A percentile compares a stretch with the other conserved stretches of the same genome.
Evolutionary conservation across 2,797 vertebrate genomes (phyloP).

Genomic region (Dromococcyx pavoninus): DNA sequence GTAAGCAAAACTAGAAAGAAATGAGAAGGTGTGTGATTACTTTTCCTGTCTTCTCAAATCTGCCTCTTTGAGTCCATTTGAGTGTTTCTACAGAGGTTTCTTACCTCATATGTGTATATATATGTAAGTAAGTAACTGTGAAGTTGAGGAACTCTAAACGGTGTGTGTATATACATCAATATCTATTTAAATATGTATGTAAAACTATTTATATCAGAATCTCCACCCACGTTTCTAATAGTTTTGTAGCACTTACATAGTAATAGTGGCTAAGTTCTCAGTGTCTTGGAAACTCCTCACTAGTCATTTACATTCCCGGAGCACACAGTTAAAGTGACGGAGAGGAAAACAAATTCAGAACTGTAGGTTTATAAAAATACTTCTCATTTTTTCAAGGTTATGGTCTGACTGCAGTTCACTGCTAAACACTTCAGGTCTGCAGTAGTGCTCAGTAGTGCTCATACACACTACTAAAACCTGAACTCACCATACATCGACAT

Average conservation of each 20-base stretch:
- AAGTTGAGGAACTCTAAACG: background rate
- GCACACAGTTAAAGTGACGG: no score
- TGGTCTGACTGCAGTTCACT: background rate
- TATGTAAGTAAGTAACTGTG: background rate
- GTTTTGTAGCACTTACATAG: no score
- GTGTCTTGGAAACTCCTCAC: no score
- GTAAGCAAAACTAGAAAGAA: background rate
- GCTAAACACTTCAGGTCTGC: background rate
- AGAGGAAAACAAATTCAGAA: background rate
- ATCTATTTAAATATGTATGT: background rate
- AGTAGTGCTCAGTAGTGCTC: background rate
- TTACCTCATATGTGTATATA: background rate
- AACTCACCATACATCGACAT: background rate
- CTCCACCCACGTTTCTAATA: background rate
- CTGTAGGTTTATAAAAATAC: background rate
- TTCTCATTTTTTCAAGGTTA: background rate
- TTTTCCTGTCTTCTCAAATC: background rate
- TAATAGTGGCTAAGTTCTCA: no score
- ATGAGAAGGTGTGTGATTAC: background rate
- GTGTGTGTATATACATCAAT: rapidly evolving
- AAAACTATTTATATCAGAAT: background rate
- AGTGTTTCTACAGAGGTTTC: background rate
- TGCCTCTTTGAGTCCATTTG: background rate
- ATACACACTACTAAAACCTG: background rate
- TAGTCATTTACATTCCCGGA: no score